Conservation (phyloP, 2,797 vertebrate genomes). For the Hirundo rustica region DNA sequence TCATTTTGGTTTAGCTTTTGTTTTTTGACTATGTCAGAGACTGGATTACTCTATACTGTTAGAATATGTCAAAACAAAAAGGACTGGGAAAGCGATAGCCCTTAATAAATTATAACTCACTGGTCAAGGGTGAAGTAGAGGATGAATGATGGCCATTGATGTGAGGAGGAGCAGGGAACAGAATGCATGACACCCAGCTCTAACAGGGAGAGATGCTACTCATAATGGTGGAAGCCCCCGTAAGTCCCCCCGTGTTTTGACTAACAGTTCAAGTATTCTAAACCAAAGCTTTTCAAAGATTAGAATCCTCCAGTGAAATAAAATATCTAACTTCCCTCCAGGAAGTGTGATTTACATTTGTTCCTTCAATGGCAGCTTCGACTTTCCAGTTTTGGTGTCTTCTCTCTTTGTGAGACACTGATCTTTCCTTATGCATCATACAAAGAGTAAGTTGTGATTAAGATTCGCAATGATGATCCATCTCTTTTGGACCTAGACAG, state of each 20-base stretch:
- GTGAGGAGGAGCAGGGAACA: neutral
- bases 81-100: neutral
- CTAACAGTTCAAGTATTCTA: neutral
- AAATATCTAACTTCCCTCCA: neutral
- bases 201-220: neutral
- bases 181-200: neutral
- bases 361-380: neutral
- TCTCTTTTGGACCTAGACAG: neutral
- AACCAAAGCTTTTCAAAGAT: neutral
- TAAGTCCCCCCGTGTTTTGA: neutral
- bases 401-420: neutral
- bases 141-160: rapidly evolving
- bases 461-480: neutral
- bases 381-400: neutral
- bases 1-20: neutral
- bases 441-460: neutral
- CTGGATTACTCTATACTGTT: neutral
- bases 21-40: neutral
- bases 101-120: neutral
- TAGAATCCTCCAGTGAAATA: neutral
- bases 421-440: neutral
- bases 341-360: neutral
- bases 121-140: neutral
- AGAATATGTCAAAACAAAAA: neutral
- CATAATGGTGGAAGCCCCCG: rapidly evolving